Evolutionary conservation across 37 sponge, comb jelly and placozoan genomes (phyloP).

Genomic region (Haliclona indistincta): DNA sequence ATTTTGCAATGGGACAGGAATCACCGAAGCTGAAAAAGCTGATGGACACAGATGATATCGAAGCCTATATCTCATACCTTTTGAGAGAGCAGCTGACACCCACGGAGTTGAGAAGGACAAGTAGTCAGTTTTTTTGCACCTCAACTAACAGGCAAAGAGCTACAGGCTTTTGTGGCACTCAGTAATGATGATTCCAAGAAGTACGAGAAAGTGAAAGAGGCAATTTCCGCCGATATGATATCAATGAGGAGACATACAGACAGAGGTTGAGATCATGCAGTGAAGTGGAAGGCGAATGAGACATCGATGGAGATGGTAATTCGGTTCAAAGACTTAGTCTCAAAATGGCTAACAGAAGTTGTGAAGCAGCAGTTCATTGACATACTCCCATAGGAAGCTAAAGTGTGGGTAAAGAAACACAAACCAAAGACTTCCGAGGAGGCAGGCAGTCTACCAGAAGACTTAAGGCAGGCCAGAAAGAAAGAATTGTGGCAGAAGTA

Average conservation of each 20-base stretch:
- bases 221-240: constrained; percentile 30
- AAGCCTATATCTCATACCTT: constrained; percentile 32
- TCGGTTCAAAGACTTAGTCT: constrained; percentile 7
- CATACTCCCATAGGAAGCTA: constrained; percentile 15
- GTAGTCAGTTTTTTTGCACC: constrained; percentile 23
- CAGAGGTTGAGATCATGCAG: constrained; percentile 12
- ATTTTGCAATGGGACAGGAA: too few relatives aligned
- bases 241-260: constrained; percentile 26
- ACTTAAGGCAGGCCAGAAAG: constrained; percentile 32
- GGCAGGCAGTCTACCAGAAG: constrained; percentile 36
- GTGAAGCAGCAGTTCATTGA: constrained; percentile 37
- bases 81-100: constrained; percentile 9
- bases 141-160: constrained; percentile 35
- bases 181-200: constrained; percentile 17
- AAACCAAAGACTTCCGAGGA: constrained; percentile 23
- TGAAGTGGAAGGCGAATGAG: not conserved
- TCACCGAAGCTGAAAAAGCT: not conserved
- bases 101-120: constrained; percentile 8
- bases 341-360: constrained; percentile 32
- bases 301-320: constrained; percentile 23
- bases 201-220: constrained; percentile 28
- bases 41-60: constrained; percentile 17
- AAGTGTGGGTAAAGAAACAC: constrained; percentile 37
- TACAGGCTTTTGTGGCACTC: constrained; percentile 40
- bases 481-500: not conserved